Percentiles rank a stretch among this genome's conserved stretches.
Conservation (phyloP, 1,140 invertebrate species). For the Liolophura sinensis region DNA sequence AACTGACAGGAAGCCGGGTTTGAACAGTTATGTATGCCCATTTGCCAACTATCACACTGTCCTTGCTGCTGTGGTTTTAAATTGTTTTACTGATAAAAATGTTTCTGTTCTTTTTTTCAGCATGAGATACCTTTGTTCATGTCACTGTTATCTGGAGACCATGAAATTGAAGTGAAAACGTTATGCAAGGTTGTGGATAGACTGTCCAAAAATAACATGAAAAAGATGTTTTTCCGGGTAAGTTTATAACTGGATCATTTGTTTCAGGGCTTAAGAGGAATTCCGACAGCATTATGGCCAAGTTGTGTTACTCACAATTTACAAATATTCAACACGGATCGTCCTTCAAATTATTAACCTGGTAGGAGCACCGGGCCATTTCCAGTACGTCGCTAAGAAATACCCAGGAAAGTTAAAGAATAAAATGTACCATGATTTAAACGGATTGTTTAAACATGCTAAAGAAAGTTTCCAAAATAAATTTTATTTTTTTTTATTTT, state of each 20-base stretch:
- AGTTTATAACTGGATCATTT: slow-evolving; percentile 18
- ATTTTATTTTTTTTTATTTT: not conserved
- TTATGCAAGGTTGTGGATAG: too few species aligned
- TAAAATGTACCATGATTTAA: slow-evolving; percentile 14
- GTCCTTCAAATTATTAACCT: too few species aligned
- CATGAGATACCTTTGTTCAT: slow-evolving; percentile 40
- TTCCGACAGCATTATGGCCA: too few species aligned
- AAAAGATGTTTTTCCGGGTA: too few species aligned
- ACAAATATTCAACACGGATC: too few species aligned
- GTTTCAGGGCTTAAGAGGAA: slow-evolving; percentile 17
- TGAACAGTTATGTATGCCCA: not conserved
- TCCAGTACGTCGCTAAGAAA: too few species aligned
- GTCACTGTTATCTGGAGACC: slow-evolving; percentile 16
- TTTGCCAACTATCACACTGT: not conserved
- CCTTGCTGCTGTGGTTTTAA: not conserved
- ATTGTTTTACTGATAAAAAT: not conserved
- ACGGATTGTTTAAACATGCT: slow-evolving; percentile 24
- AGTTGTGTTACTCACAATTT: too few species aligned
- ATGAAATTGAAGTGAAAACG: too few species aligned
- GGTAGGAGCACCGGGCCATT: too few species aligned
- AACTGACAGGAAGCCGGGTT: not conserved
- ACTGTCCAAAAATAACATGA: too few species aligned
- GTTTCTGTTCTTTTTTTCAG: slow-evolving; percentile 18
- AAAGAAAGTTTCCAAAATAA: slow-evolving; percentile 32
- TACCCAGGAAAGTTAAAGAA: too few species aligned